phyloP scores from a whole-genome alignment of 2,113 vertebrate genomes.

The Cyprinodon brontotheroides region DNA sequence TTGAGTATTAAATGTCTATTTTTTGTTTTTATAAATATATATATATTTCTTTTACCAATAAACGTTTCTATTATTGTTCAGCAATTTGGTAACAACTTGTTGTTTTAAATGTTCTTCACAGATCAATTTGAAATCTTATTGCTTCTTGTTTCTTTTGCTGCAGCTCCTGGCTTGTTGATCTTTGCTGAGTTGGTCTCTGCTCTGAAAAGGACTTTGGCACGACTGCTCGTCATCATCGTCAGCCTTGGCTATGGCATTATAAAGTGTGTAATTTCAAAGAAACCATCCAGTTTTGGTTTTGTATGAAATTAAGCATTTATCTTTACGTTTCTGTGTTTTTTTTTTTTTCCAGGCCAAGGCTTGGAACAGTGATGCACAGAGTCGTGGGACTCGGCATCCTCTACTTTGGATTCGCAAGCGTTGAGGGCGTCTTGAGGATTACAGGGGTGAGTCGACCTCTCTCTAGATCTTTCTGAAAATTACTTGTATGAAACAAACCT shows the following conservation, averaged over 20 bases:
- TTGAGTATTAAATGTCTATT: too few relatives aligned
- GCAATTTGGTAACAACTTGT: too few relatives aligned
- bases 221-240: constrained; percentile 89
- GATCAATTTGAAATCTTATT: too few relatives aligned
- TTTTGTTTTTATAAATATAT: too few relatives aligned
- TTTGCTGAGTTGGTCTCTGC: constrained; percentile 88
- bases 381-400: constrained; percentile 86
- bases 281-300: neutral
- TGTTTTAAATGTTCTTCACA: too few relatives aligned
- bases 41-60: too few relatives aligned
- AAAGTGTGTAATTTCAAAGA: constrained; percentile 79
- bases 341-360: constrained; percentile 77
- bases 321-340: neutral
- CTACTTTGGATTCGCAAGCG: constrained; percentile 84
- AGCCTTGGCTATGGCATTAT: constrained; percentile 90
- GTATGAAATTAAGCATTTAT: neutral
- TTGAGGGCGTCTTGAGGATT: constrained; percentile 87
- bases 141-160: neutral
- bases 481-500: neutral
- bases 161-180: constrained; percentile 84
- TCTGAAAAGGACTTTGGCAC: constrained; percentile 87
- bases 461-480: neutral
- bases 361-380: constrained; percentile 88
- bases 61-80: too few relatives aligned
- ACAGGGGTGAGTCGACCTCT: constrained; percentile 81